Base-by-base conservation (phyloP, 2,113 vertebrate genomes). In the Toxotes chatareus region DNA sequence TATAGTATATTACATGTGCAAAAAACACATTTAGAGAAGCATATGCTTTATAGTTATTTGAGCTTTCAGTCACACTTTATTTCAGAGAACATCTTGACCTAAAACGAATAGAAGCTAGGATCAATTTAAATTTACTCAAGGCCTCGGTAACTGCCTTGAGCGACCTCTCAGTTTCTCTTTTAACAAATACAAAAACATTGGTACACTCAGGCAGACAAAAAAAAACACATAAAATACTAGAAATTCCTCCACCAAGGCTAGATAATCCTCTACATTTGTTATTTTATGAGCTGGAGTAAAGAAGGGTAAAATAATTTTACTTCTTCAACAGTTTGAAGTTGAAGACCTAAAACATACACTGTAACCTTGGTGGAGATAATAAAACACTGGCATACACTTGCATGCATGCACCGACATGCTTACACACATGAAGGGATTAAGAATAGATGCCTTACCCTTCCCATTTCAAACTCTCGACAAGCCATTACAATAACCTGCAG, bases 401-500 rank as follows among this genome's bases (percentile, higher is more conserved):
- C 47, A 76, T 14, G 12, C 34, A 55, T n/a, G 9, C 27, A 62
- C 51, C 21, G 16, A 60, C 51, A 53, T 6, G 4, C 36, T 73
- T 14, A 57, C 16, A 51, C 9, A 69, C 69, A 60, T 9, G 1
- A 13, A 21, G 40, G 7, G 47, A 84, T 73, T 32, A 56, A 85
- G 40, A 9, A 49, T 17, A 27, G 21, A 12, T 0, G 38, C 93
- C 98, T 91, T 96, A 99, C 98, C 97, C 98, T 95, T 93, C 98
- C 98, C 98, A 99, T 99, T 93, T 99, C 98, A 92, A 99, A 99
- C 91, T 99, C 98, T 88, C 98, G 96, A 94, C 98, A 99, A 34
- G 98, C 98, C 98, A 99, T 99, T 44, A 99, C 96, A 85, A 99
- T 99, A 90, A 99, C 97, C 98, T 99, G 94, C 55, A 19, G 76